These are phyloP conservation scores for Solenopsis invicta DNA, from an alignment of 1,140 invertebrate species.

Conservation along the genomic window DNA sequence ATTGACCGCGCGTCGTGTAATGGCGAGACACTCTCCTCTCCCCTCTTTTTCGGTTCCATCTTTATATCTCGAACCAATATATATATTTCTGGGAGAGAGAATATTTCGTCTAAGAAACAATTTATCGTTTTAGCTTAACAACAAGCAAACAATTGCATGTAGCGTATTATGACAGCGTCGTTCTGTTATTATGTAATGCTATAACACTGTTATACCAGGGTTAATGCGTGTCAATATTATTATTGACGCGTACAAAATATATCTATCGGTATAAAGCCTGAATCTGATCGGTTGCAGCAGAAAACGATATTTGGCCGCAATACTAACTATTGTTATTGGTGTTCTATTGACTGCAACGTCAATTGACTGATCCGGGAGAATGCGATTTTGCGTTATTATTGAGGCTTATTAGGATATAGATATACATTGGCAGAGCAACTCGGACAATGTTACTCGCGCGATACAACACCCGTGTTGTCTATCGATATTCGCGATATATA, in stretches of 20 bases:
- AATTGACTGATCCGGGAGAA: slow-evolving; percentile 51
- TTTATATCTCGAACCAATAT: neutral
- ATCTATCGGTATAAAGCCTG: slow-evolving; percentile 24
- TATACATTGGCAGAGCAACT: slow-evolving; percentile 1
- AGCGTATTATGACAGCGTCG: neutral
- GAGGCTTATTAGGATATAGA: slow-evolving; percentile 25
- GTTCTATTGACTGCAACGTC: slow-evolving; percentile 36
- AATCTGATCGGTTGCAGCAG: neutral
- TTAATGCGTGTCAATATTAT: slow-evolving; percentile 52
- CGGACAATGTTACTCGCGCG: slow-evolving; percentile 44
- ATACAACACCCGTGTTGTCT: slow-evolving; percentile 30
- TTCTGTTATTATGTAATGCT: slow-evolving; percentile 11
- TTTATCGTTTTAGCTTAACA: slow-evolving; percentile 4
- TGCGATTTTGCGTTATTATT: slow-evolving; percentile 60
- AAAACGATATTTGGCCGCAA: slow-evolving; percentile 20
- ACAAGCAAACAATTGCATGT: neutral
- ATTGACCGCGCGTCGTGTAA: neutral
- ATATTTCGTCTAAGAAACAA: neutral
- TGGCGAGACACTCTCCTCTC: neutral
- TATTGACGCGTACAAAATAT: slow-evolving; percentile 43
- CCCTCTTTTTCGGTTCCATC: neutral
- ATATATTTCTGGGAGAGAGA: neutral
- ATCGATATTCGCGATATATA: slow-evolving; percentile 54
- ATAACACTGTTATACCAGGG: slow-evolving; percentile 1
- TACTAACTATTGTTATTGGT: slow-evolving; percentile 21